Base-by-base conservation (phyloP, 2,888 invertebrate genomes). In the Cinara cedri region DNA sequence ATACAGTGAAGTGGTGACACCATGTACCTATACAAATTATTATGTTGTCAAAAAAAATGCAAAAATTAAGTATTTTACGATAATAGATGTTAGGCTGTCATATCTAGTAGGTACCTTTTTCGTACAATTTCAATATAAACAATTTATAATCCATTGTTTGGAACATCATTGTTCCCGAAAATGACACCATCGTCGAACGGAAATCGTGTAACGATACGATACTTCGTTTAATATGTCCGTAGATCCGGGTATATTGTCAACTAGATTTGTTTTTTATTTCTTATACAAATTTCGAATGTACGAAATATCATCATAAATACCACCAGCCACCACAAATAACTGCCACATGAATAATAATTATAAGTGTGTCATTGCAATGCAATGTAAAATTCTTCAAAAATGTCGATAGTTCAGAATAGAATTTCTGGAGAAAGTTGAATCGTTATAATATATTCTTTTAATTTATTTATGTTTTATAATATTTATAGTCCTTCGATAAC, bases 171-270 rank as follows among this genome's bases (percentile, higher is more conserved):
- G 78, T 70, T 66, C 60, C 26, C n/a, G 10, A 49, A 72, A 74
- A 81, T 75, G 14, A 75, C 21, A 60, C 42, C 51, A 60, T n/a
- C 19, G 14, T 51, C 21, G 44, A 80, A 80, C 54, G 72, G 70
- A 80, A 80, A 63, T 65, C 21, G 55, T 72, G 72, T 34, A 44
- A 72, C 44, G 26, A 72, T 9, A 26, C 14, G 14, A 49, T 63
- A 72, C 46, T 80, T 63, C 11, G 68, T 70, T 63, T 71, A 71
- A 44, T 72, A 65, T 44, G 11, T 10, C 46, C 72, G 71, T 80
- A 72, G 63, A 62, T 70, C 71, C 54, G 72, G 62, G 72, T 80
- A 51, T 62, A 51, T 60, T 57, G 19, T 62, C 54, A 62, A 71
- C 49, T 1, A 34, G 46, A 49, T 72, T 51, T 71, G 42, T 34